Evolutionary conservation across 1,140 invertebrate genomes (phyloP).

Genomic region (Scaptodrosophila lebanonensis): DNA sequence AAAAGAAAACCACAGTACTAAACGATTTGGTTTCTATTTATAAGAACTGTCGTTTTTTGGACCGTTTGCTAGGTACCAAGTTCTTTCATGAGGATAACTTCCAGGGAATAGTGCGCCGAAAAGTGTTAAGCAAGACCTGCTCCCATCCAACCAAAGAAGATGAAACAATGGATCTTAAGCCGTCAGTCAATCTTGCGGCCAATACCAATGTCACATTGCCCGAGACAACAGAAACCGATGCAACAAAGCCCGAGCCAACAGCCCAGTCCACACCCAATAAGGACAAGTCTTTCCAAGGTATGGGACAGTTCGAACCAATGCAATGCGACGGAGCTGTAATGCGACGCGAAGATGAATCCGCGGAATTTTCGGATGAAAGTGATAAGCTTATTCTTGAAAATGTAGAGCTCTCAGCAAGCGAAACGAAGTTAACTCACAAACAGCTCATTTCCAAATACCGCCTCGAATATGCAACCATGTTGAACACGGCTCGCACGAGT

Average conservation of each 20-base stretch:
- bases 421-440: constrained; percentile 5
- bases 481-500: constrained; percentile 19
- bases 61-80: constrained; percentile 88
- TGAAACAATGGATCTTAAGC: too few species aligned
- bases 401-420: constrained; percentile 8
- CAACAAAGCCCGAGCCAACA: too few species aligned
- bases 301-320: constrained; percentile 55
- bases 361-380: constrained; percentile 16
- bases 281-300: constrained; percentile 50
- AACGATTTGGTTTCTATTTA: constrained; percentile 84
- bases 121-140: neutral
- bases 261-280: constrained; percentile 59
- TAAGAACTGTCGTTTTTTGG: constrained; percentile 90
- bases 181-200: too few species aligned
- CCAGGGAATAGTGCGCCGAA: constrained; percentile 17
- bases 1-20: constrained; percentile 80
- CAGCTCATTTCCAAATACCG: constrained; percentile 37
- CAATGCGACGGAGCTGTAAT: constrained; percentile 47
- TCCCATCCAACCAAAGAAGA: neutral
- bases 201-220: too few species aligned
- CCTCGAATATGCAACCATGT: constrained; percentile 22
- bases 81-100: constrained; percentile 87
- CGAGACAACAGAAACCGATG: too few species aligned
- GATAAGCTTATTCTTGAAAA: constrained; percentile 2
- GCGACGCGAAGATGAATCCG: constrained; percentile 19